phyloP scores from a whole-genome alignment of 2,888 invertebrate genomes.

The Synergus gifuensis region DNA sequence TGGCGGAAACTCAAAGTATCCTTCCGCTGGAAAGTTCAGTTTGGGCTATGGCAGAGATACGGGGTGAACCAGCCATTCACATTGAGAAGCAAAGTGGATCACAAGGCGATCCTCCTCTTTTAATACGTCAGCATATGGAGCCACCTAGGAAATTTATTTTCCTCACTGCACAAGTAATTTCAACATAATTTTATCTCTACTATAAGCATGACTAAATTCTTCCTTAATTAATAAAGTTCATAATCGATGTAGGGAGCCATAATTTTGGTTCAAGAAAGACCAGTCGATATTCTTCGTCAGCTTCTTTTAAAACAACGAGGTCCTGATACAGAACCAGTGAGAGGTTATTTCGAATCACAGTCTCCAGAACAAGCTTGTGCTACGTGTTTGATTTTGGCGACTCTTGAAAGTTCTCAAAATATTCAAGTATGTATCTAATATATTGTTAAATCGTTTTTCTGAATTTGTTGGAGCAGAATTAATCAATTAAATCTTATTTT shows the following conservation, averaged over 20 bases:
- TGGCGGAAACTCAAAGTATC: conserved; percentile 88
- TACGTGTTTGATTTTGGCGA: conserved; percentile 91
- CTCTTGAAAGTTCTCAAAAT: conserved; percentile 83
- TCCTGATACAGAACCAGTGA: conserved; percentile 90
- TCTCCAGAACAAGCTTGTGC: conserved; percentile 93
- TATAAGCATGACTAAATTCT: not conserved
- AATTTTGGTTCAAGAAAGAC: conserved; percentile 89
- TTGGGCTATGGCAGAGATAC: conserved; percentile 88
- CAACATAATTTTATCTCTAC: not conserved
- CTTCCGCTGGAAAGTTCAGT: conserved; percentile 91
- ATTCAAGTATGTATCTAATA: conserved; percentile 79
- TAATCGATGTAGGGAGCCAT: conserved; percentile 83
- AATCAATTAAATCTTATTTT: not conserved
- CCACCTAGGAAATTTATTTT: conserved; percentile 89
- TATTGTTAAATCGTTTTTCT: not conserved
- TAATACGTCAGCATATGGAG: conserved; percentile 86
- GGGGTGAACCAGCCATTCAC: conserved; percentile 72
- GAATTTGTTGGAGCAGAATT: not conserved
- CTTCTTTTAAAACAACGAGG: conserved; percentile 90
- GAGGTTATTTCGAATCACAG: conserved; percentile 91
- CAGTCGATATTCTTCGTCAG: conserved; percentile 92
- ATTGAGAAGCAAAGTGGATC: conserved; percentile 73
- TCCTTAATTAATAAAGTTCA: too few species aligned
- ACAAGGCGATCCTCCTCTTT: conserved; percentile 82
- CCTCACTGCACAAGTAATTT: conserved; percentile 88